Conservation (phyloP, 1,140 invertebrate species). For the Hylaeus volcanicus region DNA sequence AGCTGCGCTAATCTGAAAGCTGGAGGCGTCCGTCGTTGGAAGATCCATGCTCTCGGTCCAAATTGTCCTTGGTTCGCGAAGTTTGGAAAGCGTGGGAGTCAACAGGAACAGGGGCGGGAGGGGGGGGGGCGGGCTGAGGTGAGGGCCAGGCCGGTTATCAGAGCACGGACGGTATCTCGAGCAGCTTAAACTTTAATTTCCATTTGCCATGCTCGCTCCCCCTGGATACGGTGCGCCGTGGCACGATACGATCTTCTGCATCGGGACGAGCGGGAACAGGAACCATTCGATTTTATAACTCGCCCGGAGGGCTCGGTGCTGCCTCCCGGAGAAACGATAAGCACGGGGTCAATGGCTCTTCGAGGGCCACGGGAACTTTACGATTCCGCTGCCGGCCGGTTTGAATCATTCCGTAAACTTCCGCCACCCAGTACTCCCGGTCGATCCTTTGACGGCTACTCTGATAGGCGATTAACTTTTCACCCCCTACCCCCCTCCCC, state of each 20-base stretch:
- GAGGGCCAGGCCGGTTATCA: slow-evolving; percentile 21
- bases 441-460: slow-evolving; percentile 19
- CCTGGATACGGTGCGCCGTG: background rate
- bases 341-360: slow-evolving; percentile 47
- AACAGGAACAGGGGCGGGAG: too few relatives aligned
- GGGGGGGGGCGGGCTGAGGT: too few relatives aligned
- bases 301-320: slow-evolving; percentile 29
- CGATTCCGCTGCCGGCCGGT: slow-evolving; percentile 37
- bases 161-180: slow-evolving; percentile 14
- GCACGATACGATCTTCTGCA: slow-evolving; percentile 38
- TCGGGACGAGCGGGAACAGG: slow-evolving; percentile 39
- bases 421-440: background rate
- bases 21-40: slow-evolving; percentile 2
- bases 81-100: slow-evolving; percentile 2
- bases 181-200: slow-evolving; percentile 48
- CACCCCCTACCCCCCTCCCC: slow-evolving; percentile 19
- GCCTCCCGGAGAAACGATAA: slow-evolving; percentile 44
- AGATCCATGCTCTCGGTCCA: slow-evolving; percentile 26
- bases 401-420: slow-evolving; percentile 51
- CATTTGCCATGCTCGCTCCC: slow-evolving; percentile 36
- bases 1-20: background rate
- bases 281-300: slow-evolving; percentile 51
- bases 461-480: slow-evolving; percentile 46
- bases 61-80: slow-evolving; percentile 31
- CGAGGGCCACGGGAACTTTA: slow-evolving; percentile 39